Percentiles rank a stretch among this genome's conserved stretches.
These are phyloP conservation scores for Oxygymnocypris stewartii DNA, from an alignment of 2,113 vertebrate genomes.

Conservation along the genomic window DNA sequence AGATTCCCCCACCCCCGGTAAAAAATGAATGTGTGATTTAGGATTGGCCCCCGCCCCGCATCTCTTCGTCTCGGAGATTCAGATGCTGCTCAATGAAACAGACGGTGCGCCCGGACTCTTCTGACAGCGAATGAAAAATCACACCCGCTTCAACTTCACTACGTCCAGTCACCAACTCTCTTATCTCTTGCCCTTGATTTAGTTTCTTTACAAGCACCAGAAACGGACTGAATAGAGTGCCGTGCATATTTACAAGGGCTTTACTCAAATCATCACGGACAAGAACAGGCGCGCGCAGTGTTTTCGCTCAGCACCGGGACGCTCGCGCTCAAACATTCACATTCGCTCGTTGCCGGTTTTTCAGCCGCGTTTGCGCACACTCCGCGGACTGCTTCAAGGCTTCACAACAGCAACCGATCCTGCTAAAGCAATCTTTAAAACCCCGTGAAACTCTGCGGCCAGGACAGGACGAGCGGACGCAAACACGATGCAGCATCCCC, in stretches of 20 bases:
- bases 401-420: constrained; percentile 20
- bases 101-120: constrained; percentile 79
- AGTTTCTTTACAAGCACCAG: background rate
- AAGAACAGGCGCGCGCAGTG: constrained; percentile 1
- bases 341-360: background rate
- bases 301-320: constrained; percentile 33
- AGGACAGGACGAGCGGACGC: constrained; percentile 72
- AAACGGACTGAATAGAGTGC: background rate
- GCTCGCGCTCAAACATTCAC: background rate
- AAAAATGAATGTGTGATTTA: constrained; percentile 66
- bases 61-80: constrained; percentile 75
- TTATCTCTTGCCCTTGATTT: constrained; percentile 9
- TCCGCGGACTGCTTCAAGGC: constrained; percentile 7
- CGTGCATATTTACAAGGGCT: constrained; percentile 16
- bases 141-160: constrained; percentile 65
- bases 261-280: background rate
- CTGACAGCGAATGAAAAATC: constrained; percentile 80
- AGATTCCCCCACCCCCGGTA: constrained; percentile 61
- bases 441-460: constrained; percentile 61
- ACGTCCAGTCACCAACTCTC: constrained; percentile 75
- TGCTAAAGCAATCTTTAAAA: constrained; percentile 33
- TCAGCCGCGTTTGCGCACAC: background rate
- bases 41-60: constrained; percentile 69
- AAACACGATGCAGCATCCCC: constrained; percentile 92
- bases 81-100: constrained; percentile 80